Percentiles rank a stretch among this genome's conserved stretches.
Evolutionary conservation across 2,113 vertebrate genomes (phyloP).

Genomic region (Antennarius striatus): DNA sequence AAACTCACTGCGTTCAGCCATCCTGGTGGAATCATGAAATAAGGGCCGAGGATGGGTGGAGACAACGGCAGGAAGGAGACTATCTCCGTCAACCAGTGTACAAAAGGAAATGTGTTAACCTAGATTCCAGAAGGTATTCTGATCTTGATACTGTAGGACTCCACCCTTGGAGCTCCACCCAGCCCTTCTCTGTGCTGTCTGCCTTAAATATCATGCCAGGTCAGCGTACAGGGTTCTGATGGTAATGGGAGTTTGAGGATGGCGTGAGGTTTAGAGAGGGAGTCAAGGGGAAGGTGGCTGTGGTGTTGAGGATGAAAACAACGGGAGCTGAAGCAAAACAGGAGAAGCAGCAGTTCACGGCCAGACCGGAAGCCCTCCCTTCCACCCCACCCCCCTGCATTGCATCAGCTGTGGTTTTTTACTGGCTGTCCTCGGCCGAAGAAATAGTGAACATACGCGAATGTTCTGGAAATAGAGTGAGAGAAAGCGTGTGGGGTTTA

Average conservation of each 20-base stretch:
- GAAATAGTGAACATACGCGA: conserved; percentile 70
- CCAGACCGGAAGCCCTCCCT: conserved; percentile 59
- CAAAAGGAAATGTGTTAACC: conserved; percentile 33
- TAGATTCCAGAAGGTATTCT: conserved; percentile 14
- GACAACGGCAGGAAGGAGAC: conserved; percentile 16
- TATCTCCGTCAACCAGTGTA: neutral
- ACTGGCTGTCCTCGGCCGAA: conserved; percentile 49
- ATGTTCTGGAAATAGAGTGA: conserved; percentile 48
- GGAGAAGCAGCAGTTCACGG: conserved; percentile 19
- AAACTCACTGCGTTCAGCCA: conserved; percentile 7
- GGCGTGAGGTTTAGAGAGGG: conserved; percentile 20
- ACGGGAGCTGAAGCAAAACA: conserved; percentile 11
- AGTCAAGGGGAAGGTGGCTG: neutral
- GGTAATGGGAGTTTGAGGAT: conserved; percentile 21
- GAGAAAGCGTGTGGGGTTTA: conserved; percentile 33
- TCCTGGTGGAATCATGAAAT: conserved; percentile 8
- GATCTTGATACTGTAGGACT: conserved; percentile 7
- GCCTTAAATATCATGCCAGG: conserved; percentile 37
- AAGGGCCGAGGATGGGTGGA: neutral
- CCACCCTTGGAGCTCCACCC: conserved; percentile 3
- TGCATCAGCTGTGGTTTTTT: conserved; percentile 66
- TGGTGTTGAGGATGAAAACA: conserved; percentile 20
- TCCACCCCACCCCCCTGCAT: conserved; percentile 40
- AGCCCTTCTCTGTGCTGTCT: conserved; percentile 1
- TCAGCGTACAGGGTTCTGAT: conserved; percentile 33